Conservation (phyloP, 2,888 invertebrate species). For the Lochmaea crataegi region DNA sequence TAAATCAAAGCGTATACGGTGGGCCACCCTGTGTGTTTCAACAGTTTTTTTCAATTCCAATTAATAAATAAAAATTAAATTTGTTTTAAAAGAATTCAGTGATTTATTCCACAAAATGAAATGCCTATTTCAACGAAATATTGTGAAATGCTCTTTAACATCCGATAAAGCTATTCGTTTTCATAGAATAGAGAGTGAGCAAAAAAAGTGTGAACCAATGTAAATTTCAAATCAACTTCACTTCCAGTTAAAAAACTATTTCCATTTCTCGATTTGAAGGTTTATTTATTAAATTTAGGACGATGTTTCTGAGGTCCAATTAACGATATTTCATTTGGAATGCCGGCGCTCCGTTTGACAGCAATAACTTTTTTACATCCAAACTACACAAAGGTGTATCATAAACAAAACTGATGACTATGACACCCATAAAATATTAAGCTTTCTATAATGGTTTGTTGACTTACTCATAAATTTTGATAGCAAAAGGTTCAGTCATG, state of each 20-base stretch:
- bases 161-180: too few species aligned
- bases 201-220: too few species aligned
- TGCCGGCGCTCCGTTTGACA: neutral
- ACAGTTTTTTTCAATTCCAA: too few species aligned
- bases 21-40: too few species aligned
- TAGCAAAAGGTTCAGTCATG: neutral
- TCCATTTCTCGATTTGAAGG: neutral
- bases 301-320: neutral
- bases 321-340: neutral
- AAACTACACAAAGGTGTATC: slow-evolving; percentile 2
- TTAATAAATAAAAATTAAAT: too few species aligned
- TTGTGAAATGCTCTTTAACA: too few species aligned
- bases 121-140: too few species aligned
- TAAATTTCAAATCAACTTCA: neutral
- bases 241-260: neutral
- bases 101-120: too few species aligned
- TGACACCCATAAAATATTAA: slow-evolving; percentile 4
- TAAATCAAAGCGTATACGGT: too few species aligned
- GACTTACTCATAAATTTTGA: neutral
- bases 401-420: neutral
- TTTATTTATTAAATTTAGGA: neutral
- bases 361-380: neutral
- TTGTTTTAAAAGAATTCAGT: too few species aligned
- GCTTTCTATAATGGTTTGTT: neutral
- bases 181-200: too few species aligned